Percentiles rank a stretch among this genome's conserved stretches.
Evolutionary conservation across 2,888 invertebrate species (phyloP).

Genomic region (Andrena hattorfiana): DNA sequence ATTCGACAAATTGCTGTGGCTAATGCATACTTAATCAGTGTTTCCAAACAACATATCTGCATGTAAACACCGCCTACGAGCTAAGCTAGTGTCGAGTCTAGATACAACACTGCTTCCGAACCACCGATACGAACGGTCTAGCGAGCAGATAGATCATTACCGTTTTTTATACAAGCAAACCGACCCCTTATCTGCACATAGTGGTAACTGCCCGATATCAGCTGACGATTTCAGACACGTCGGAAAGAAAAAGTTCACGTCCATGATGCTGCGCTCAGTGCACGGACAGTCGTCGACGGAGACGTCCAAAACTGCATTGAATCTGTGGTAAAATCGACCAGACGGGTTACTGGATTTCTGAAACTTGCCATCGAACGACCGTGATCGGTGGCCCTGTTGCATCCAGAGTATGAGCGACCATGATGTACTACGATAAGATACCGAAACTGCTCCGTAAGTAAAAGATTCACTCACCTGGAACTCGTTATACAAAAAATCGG

Average conservation of each 20-base stretch:
- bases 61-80: too few species aligned
- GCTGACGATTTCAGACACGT: constrained; percentile 53
- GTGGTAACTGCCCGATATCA: constrained; percentile 59
- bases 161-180: constrained; percentile 35
- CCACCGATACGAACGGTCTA: constrained; percentile 6
- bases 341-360: background rate
- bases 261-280: constrained; percentile 61
- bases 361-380: background rate
- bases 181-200: constrained; percentile 48
- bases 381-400: background rate
- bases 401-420: background rate
- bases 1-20: too few species aligned
- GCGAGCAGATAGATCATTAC: constrained; percentile 73
- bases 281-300: constrained; percentile 51
- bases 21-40: too few species aligned
- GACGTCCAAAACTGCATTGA: constrained; percentile 17
- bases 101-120: background rate
- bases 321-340: background rate
- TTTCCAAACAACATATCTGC: too few species aligned
- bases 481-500: background rate
- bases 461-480: background rate
- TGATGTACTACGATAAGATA: constrained; percentile 26
- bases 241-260: constrained; percentile 52
- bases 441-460: constrained; percentile 41
- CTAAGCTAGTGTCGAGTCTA: too few species aligned